These are phyloP conservation scores for Echinarachnius parma DNA, from an alignment of 53 echinoderm and acorn worm genomes.

Conservation along the genomic window DNA sequence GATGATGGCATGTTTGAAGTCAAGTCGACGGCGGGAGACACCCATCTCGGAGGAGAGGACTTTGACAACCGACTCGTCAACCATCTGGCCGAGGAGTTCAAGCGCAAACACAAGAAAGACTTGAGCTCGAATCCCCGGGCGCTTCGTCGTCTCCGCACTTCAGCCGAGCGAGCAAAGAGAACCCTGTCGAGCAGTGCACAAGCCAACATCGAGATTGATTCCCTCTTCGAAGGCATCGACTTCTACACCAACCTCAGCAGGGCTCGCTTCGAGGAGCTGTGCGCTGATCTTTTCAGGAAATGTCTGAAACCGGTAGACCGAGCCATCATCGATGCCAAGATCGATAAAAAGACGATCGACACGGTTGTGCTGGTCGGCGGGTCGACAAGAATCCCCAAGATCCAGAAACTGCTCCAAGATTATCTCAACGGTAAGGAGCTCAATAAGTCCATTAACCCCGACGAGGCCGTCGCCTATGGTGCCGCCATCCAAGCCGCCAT, in stretches of 20 bases:
- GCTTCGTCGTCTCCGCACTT: conserved; percentile 78
- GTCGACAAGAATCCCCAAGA: conserved; percentile 78
- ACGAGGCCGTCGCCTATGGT: conserved; percentile 88
- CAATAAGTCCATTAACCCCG: conserved; percentile 74
- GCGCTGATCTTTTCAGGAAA: conserved; percentile 67
- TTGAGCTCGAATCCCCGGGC: conserved; percentile 56
- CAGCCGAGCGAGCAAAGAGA: conserved; percentile 89
- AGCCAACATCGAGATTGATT: conserved; percentile 83
- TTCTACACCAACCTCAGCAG: conserved; percentile 80
- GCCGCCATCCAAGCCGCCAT: conserved; percentile 83
- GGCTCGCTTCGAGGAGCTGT: conserved; percentile 88
- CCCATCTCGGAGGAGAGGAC: conserved; percentile 90
- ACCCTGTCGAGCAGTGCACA: conserved; percentile 78
- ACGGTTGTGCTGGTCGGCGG: conserved; percentile 84
- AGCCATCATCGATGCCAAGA: conserved; percentile 74
- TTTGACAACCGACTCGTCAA: conserved; percentile 82
- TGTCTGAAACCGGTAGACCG: conserved; percentile 77
- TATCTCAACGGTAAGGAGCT: conserved; percentile 74
- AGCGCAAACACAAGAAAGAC: conserved; percentile 80
- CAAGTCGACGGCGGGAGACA: conserved; percentile 81
- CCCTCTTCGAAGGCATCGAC: conserved; percentile 78
- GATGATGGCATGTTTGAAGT: conserved; percentile 93
- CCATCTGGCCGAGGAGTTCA: conserved; percentile 70
- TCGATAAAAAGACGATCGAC: conserved; percentile 63
- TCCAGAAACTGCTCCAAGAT: conserved; percentile 80